phyloP scores from a whole-genome alignment of 2,888 invertebrate species.

The Prenolepis imparis region DNA sequence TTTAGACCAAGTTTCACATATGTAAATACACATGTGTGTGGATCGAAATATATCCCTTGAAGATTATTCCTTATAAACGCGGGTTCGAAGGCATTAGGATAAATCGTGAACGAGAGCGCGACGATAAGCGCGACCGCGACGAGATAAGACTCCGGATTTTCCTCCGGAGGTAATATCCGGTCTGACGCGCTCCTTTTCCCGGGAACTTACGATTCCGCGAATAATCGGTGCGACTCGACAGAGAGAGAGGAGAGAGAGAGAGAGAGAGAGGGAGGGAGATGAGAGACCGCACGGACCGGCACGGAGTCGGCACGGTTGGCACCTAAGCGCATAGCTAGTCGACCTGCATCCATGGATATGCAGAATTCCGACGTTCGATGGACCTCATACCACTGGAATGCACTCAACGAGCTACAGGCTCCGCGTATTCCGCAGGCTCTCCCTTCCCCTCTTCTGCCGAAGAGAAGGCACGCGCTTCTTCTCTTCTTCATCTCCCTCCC shows the following conservation, averaged over 20 bases:
- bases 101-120: neutral
- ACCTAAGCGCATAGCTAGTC: constrained; percentile 77
- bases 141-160: constrained; percentile 8
- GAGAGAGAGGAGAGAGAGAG: neutral
- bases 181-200: neutral
- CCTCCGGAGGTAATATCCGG: constrained; percentile 21
- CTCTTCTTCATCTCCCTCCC: constrained; percentile 28
- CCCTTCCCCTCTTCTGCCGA: neutral
- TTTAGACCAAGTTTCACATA: too few species aligned
- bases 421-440: constrained; percentile 11
- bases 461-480: constrained; percentile 34
- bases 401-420: constrained; percentile 58
- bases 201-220: constrained; percentile 39
- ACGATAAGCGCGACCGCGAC: constrained; percentile 13
- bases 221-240: constrained; percentile 37
- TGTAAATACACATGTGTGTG: too few species aligned
- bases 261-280: too few species aligned
- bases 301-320: constrained; percentile 74
- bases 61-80: neutral
- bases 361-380: constrained; percentile 66
- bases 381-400: constrained; percentile 65
- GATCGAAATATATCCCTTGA: neutral
- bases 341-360: constrained; percentile 69
- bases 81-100: neutral
- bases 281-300: constrained; percentile 45